These are phyloP conservation scores for Danio kyathit DNA, from an alignment of 2,797 vertebrate species.

Conservation along the genomic window DNA sequence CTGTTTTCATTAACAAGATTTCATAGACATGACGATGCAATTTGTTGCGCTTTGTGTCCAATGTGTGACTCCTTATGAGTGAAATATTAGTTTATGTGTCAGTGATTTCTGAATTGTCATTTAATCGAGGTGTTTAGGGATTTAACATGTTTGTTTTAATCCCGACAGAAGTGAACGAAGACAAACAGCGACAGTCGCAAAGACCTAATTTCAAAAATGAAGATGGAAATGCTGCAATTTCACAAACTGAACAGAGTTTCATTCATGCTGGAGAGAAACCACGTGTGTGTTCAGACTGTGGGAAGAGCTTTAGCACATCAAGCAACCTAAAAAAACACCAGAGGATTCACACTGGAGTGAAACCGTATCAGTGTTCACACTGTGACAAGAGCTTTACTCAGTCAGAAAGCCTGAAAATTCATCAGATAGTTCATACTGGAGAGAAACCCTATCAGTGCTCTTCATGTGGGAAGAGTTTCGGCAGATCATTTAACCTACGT, in stretches of 20 bases:
- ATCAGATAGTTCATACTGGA: slow-evolving; percentile 8
- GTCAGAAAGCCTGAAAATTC: neutral
- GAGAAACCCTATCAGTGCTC: slow-evolving; percentile 12
- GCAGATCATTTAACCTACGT: too few relatives aligned
- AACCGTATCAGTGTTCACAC: neutral
- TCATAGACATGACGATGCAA: too few relatives aligned
- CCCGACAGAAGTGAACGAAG: neutral
- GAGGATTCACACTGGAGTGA: slow-evolving; percentile 8
- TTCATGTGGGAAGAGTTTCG: neutral
- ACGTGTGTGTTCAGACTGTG: neutral
- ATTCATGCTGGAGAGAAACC: neutral
- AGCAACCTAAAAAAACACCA: slow-evolving; percentile 13
- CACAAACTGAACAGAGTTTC: neutral
- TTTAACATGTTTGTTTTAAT: neutral
- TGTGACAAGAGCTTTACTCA: neutral
- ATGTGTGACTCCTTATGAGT: too few relatives aligned
- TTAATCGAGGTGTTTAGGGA: neutral
- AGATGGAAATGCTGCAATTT: neutral
- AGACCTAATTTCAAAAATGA: neutral
- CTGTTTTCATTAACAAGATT: too few relatives aligned
- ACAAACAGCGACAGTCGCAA: neutral
- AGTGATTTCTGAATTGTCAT: neutral
- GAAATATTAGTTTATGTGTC: too few relatives aligned
- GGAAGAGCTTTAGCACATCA: neutral
- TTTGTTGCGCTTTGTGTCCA: too few relatives aligned